Base-by-base conservation (phyloP, 2,113 vertebrate genomes). In the Oncorhynchus kisutch region DNA sequence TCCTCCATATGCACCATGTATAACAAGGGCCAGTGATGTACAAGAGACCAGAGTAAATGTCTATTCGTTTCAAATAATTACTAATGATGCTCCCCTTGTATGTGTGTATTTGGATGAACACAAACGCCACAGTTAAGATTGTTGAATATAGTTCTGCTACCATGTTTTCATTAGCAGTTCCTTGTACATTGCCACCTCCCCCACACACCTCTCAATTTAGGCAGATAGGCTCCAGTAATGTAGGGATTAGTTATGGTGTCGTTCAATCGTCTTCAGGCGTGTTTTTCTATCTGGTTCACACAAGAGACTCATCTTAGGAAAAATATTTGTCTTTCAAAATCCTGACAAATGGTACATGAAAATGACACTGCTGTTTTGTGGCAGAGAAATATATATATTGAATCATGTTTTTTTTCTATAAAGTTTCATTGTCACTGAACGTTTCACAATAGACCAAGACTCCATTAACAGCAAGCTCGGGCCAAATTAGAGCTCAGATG, bases 221-320 rank as follows among this genome's bases (percentile, higher is more conserved):
- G 70, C 62, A 65, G 12, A 20, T 7, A 24, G 20, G 57, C 31
- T 73, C 20, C 29, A 34, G 71, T 59, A 39, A n/a, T 64, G 71
- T 64, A 73, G 31, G 20, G 18, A 29, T 72, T 6, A 34, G 57
- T 49, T 60, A n/a, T 70, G 29, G 39, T 20, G 20, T 75, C 31
- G 71, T 51, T 67, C 14, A 65, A 54, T 68, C 49, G 11, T 65
- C 24, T 74, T 57, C 60, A 74, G 72, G 51, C 49, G 8, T 75
- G 51, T 54, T 18, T 66, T 76, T 72, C 65, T 62, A 78, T 67
- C 60, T 94, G 88, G 85, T 87, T 84, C 85, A 74, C 57, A 9
- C 65, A 83, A 64, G 87, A 90, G 89, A 88, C 90, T 89, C 88
- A 90, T 89, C 86, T 54, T 20, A 9, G 62, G 75, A 75, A 29